Evolutionary conservation across 2,888 invertebrate genomes (phyloP).

Genomic region (Melikaiella ostensackeni): DNA sequence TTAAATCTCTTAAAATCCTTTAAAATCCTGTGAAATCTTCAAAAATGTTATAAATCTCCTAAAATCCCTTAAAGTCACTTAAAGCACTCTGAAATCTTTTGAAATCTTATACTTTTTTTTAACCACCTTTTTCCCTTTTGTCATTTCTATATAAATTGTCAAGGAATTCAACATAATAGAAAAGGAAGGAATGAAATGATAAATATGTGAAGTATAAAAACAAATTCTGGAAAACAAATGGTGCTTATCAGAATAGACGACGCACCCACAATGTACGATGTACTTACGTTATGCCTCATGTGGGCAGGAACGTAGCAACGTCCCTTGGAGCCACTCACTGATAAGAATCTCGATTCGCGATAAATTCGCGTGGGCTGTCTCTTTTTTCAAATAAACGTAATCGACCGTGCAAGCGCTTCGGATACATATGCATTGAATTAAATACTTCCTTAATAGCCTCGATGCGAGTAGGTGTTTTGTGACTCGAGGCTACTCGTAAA

Average conservation of each 20-base stretch:
- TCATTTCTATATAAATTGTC: too few species aligned
- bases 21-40: too few species aligned
- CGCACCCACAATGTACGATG: constrained; percentile 13
- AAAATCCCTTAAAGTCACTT: too few species aligned
- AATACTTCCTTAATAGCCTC: constrained; percentile 34
- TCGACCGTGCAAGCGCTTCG: constrained; percentile 31
- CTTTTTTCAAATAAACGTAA: constrained; percentile 29
- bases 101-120: too few species aligned
- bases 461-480: constrained; percentile 25
- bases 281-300: background rate
- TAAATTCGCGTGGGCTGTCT: constrained; percentile 54
- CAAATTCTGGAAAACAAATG: background rate
- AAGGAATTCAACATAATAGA: background rate
- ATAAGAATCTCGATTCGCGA: constrained; percentile 58
- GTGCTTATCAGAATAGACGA: background rate
- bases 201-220: background rate
- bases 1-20: too few species aligned
- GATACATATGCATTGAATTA: constrained; percentile 38
- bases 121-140: too few species aligned
- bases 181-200: background rate
- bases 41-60: too few species aligned
- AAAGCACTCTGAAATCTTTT: too few species aligned
- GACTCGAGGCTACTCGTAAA: constrained; percentile 13
- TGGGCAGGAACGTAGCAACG: constrained; percentile 9
- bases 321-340: constrained; percentile 54